Base-by-base conservation (phyloP, 2,888 invertebrate species). In the Altica lythri region DNA sequence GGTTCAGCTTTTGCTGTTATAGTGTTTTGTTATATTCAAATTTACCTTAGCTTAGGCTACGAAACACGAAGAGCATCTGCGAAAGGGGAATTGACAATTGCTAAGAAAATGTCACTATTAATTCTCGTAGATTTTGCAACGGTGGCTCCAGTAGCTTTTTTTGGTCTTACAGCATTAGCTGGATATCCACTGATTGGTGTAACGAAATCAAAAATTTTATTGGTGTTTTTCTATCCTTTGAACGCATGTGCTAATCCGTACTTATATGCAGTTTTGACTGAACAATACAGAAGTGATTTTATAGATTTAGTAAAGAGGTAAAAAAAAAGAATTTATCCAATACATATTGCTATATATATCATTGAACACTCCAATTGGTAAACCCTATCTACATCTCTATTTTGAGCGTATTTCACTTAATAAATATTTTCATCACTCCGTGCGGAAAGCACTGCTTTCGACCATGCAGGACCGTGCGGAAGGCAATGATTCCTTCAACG, bases 181-280 rank as follows among this genome's bases (percentile, higher is more conserved):
- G 93, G 92, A 0, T 85, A 82, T 63, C 92, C 94, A 0, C 76
- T 94, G 57, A 92, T 95, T 34, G 89, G 90, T 64, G 87, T 94
- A 0, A 86, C 88, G 4, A 84, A 86, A 66, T 88, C 89, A 0
- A 89, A 89, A 75, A 87, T 95, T 42, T 77, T 93, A 8, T 77
- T 93, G 55, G 93, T 95, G 5, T 92, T 95, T 73, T 92, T 95
- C 72, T 92, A 94, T 72, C 95, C 95, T 0, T 77, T 95, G 56
- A 95, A 95, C 76, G 90, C 93, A 0, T 93, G 92, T 72, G 92
- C 94, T 29, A 94, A 95, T 77, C 95, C 95, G 0, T 94, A 93
- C 78, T 78, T 95, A 2, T 95, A 95, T 75, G 94, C 92, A 12
- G 90, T 95, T 63, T 79, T 93, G 70, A 95, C 94, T 4, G 86